phyloP scores from a whole-genome alignment of 2,797 vertebrate species.

The Peromyscus aztecus region DNA sequence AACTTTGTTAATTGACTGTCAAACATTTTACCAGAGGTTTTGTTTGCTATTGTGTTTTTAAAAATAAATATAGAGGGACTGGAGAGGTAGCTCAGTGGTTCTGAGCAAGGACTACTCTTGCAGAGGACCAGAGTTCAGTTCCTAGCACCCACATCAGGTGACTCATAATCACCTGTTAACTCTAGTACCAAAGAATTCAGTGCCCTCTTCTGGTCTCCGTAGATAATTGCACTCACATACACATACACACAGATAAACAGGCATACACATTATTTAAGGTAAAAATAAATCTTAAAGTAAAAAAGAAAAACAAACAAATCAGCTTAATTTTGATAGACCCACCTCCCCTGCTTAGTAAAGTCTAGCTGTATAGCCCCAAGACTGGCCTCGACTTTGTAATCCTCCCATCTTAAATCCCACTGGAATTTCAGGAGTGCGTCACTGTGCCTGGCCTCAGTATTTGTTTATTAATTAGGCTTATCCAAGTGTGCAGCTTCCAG shows the following conservation, averaged over 20 bases:
- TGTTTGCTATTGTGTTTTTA: slow-evolving; percentile 30
- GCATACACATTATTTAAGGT: not conserved
- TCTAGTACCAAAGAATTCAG: not conserved
- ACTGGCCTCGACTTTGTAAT: not conserved
- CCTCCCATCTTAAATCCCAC: not conserved
- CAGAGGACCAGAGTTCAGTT: not conserved
- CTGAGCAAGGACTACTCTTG: not conserved
- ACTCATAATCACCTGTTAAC: not conserved
- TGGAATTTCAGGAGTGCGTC: not conserved
- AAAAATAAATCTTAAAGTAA: not conserved
- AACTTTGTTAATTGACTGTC: slow-evolving; percentile 32
- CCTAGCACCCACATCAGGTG: not conserved
- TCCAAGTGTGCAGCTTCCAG: slow-evolving; percentile 23
- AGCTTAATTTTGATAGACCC: not conserved
- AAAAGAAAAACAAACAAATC: not conserved
- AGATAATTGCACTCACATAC: not conserved
- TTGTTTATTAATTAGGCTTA: slow-evolving; percentile 38
- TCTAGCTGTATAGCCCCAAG: not conserved
- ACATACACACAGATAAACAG: not conserved
- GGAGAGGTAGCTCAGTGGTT: not conserved
- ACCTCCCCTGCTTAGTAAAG: not conserved
- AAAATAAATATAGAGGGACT: not conserved
- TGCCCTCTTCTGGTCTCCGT: not conserved
- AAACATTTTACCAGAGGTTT: slow-evolving; percentile 40
- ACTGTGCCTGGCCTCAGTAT: not conserved